Evolutionary conservation across 2,113 vertebrate genomes (phyloP).

Genomic region (Chroicocephalus ridibundus): DNA sequence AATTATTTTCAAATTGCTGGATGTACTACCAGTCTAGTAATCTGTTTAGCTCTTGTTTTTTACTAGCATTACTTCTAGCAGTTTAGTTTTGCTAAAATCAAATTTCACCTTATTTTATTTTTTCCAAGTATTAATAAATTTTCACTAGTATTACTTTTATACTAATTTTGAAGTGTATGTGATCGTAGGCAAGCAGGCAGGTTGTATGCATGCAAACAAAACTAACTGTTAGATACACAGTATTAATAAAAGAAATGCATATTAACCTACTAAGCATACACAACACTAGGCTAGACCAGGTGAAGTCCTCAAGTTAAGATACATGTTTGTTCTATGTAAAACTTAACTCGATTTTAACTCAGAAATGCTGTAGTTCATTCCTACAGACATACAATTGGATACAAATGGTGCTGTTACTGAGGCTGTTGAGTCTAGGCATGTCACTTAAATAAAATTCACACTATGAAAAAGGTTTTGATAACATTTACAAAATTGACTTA

Average conservation of each 20-base stretch:
- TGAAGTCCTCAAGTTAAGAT: background rate
- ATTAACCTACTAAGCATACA: conserved; percentile 1
- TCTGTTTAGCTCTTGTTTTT: background rate
- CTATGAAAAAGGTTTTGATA: conserved; percentile 42
- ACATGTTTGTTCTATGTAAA: background rate
- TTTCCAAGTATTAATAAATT: conserved; percentile 44
- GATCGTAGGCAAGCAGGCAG: background rate
- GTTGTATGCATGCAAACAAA: conserved; percentile 1
- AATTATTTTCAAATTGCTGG: background rate
- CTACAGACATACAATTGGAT: conserved; percentile 13
- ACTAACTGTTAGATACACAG: background rate
- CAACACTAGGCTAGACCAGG: conserved; percentile 18
- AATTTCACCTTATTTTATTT: background rate
- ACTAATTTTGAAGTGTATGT: background rate
- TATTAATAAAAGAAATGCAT: conserved; percentile 25
- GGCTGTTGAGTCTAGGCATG: background rate
- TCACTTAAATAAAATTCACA: conserved; percentile 22
- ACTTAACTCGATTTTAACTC: background rate
- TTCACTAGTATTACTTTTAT: background rate
- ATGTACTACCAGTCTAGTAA: background rate
- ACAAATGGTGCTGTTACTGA: background rate
- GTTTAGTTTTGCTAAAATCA: conserved; percentile 54
- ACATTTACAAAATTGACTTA: conserved; percentile 57
- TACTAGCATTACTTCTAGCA: conserved; percentile 25
- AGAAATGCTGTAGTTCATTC: conserved; percentile 23